phyloP scores from a whole-genome alignment of 2,797 vertebrate genomes.

The Falco naumanni region DNA sequence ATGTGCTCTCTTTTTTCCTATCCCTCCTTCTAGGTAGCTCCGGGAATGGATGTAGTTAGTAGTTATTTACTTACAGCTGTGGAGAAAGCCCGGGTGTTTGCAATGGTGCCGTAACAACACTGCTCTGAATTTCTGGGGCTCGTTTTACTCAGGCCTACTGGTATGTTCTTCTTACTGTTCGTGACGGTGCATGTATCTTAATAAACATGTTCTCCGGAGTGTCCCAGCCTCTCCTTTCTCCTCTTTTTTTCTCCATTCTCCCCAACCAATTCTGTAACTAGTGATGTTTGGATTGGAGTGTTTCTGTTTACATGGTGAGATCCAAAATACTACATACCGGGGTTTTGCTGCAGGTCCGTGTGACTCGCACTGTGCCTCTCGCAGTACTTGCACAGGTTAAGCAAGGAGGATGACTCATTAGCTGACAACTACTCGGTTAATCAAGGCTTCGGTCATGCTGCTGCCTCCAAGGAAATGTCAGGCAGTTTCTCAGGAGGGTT shows the following conservation, averaged over 20 bases:
- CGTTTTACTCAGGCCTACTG: neutral
- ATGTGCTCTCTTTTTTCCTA: neutral
- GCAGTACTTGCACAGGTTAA: neutral
- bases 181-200: neutral
- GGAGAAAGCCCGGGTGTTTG: neutral
- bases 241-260: neutral
- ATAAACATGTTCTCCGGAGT: neutral
- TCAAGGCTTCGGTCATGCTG: neutral
- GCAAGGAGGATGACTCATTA: neutral
- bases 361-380: neutral
- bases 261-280: neutral
- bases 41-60: neutral
- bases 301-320: neutral
- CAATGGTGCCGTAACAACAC: neutral
- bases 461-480: neutral
- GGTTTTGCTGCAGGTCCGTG: neutral
- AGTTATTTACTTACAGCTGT: neutral
- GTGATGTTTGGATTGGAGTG: neutral
- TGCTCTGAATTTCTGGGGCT: neutral
- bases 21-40: neutral
- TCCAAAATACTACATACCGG: accelerated
- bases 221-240: neutral
- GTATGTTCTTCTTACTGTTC: neutral
- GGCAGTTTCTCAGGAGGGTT: neutral
- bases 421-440: neutral